These are phyloP conservation scores for Idris sp. DNA, from an alignment of 1,140 invertebrate genomes.

Conservation along the genomic window DNA sequence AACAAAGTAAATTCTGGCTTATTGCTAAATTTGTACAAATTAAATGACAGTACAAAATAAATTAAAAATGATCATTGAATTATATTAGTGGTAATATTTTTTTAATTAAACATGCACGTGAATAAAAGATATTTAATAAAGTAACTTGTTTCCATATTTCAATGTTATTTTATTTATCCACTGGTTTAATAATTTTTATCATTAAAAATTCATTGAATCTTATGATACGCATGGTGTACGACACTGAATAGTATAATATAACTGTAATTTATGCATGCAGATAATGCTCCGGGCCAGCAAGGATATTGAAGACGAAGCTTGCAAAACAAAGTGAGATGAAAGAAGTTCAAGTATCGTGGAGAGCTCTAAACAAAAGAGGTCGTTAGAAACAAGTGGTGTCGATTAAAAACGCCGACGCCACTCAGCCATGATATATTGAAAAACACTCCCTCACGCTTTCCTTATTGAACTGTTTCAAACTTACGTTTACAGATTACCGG, in stretches of 20 bases:
- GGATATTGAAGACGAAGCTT: slow-evolving; percentile 42
- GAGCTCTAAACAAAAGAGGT: slow-evolving; percentile 73
- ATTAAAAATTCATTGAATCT: slow-evolving; percentile 35
- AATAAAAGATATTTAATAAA: too few relatives aligned
- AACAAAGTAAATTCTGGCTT: too few relatives aligned
- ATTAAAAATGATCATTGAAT: too few relatives aligned
- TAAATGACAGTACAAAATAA: too few relatives aligned
- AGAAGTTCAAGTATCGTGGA: slow-evolving; percentile 51
- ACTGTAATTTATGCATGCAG: slow-evolving; percentile 40
- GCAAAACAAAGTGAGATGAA: slow-evolving; percentile 42
- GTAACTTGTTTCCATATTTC: too few relatives aligned
- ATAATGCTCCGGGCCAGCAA: slow-evolving; percentile 22
- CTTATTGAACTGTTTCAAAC: slow-evolving; percentile 28
- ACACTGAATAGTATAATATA: slow-evolving; percentile 20
- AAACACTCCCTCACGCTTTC: slow-evolving; percentile 47
- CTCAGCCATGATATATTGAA: slow-evolving; percentile 48
- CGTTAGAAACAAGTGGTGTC: slow-evolving; percentile 76
- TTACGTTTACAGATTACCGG: too few relatives aligned
- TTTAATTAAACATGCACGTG: too few relatives aligned
- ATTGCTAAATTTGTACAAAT: too few relatives aligned
- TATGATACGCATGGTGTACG: slow-evolving; percentile 24
- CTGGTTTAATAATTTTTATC: slow-evolving; percentile 14
- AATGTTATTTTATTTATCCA: slow-evolving; percentile 1
- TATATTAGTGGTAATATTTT: too few relatives aligned
- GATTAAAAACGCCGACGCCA: slow-evolving; percentile 72